Evolutionary conservation across 2,797 vertebrate species (phyloP).

Genomic region (Fistularia commersonii): DNA sequence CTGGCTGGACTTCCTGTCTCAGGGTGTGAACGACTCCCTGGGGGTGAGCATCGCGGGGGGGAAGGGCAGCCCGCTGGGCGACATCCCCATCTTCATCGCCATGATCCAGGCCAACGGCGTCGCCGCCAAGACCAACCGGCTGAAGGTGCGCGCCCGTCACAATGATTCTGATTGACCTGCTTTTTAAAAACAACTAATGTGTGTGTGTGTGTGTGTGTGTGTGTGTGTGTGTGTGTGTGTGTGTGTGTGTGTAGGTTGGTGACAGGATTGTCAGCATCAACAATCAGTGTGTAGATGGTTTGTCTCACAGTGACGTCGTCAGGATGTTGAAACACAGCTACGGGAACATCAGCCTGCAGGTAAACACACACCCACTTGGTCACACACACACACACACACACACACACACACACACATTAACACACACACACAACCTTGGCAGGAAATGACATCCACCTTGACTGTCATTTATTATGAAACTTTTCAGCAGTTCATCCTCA

Average conservation of each 20-base stretch:
- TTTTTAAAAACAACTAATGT: too few relatives aligned
- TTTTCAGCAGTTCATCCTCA: too few relatives aligned
- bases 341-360: conserved; percentile 88
- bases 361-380: too few relatives aligned
- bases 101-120: conserved; percentile 96
- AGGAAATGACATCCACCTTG: too few relatives aligned
- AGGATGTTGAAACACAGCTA: conserved; percentile 90
- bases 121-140: conserved; percentile 85
- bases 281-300: conserved; percentile 82
- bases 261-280: conserved; percentile 96
- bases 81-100: conserved; percentile 92
- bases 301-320: conserved; percentile 88
- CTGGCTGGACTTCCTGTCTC: conserved; percentile 1
- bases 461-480: too few relatives aligned
- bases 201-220: conserved; percentile 10
- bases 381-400: conserved; percentile 55
- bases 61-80: conserved; percentile 89
- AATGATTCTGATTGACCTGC: background rate
- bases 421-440: background rate
- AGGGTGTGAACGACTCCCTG: conserved; percentile 87
- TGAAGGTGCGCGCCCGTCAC: too few relatives aligned
- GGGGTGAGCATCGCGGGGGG: conserved; percentile 95
- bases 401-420: background rate
- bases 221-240: conserved; percentile 15
- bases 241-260: conserved; percentile 80